phyloP scores from a whole-genome alignment of 2,797 vertebrate genomes.

The Takifugu rubripes region DNA sequence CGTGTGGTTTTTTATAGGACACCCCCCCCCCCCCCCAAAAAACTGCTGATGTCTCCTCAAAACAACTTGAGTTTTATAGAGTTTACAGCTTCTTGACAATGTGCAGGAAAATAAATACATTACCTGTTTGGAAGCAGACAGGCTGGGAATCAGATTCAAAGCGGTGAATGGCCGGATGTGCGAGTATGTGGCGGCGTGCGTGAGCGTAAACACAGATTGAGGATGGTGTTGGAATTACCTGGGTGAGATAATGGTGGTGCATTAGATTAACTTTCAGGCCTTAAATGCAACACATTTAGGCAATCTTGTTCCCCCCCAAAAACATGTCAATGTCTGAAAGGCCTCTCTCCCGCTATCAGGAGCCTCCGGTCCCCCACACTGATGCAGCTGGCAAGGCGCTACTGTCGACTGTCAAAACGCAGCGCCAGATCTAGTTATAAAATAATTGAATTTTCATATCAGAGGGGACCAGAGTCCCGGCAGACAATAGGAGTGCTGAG shows the following conservation, averaged over 20 bases:
- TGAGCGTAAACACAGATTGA: slow-evolving; percentile 75
- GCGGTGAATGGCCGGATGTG: slow-evolving; percentile 69
- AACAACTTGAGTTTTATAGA: slow-evolving; percentile 69
- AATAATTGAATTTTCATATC: slow-evolving; percentile 99
- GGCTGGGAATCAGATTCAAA: slow-evolving; percentile 77
- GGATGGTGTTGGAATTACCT: slow-evolving; percentile 83
- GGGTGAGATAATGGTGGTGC: slow-evolving; percentile 90
- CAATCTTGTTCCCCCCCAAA: slow-evolving; percentile 98
- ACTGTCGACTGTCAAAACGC: slow-evolving; percentile 98
- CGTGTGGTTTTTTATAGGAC: not conserved
- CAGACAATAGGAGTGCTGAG: slow-evolving; percentile 99
- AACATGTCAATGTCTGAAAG: slow-evolving; percentile 98
- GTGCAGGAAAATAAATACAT: slow-evolving; percentile 73
- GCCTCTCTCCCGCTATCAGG: slow-evolving; percentile 92
- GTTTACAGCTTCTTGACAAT: slow-evolving; percentile 44
- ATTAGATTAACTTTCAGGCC: slow-evolving; percentile 97
- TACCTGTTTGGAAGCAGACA: slow-evolving; percentile 70
- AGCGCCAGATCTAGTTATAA: slow-evolving; percentile 98
- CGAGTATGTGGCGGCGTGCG: slow-evolving; percentile 54
- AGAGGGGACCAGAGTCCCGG: slow-evolving; percentile 98
- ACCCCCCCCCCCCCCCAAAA: slow-evolving; percentile 19
- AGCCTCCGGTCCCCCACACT: slow-evolving; percentile 86
- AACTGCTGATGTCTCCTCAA: slow-evolving; percentile 73
- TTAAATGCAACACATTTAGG: slow-evolving; percentile 97
- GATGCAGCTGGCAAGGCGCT: slow-evolving; percentile 91